Evolutionary conservation across 1,140 invertebrate genomes (phyloP).

Genomic region (Papilio polyxenes): DNA sequence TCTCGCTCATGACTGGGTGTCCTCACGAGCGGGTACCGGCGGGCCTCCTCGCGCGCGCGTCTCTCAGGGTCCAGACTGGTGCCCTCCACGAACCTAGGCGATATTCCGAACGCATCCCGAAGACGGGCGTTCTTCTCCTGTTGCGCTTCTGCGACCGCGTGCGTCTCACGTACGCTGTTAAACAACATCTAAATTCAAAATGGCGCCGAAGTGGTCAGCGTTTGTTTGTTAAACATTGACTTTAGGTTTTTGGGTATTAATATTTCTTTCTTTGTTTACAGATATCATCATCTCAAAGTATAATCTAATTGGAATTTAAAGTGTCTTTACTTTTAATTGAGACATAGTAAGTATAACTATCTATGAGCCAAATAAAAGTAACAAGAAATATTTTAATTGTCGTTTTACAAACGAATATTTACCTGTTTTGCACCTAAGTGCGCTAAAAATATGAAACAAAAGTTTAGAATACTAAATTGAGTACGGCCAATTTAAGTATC

Average conservation of each 20-base stretch:
- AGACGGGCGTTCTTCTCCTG: constrained; percentile 96
- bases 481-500: constrained; percentile 22
- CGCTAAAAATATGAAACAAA: constrained; percentile 75
- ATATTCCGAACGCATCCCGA: constrained; percentile 96
- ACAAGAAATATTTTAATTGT: constrained; percentile 8
- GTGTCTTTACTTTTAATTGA: background rate
- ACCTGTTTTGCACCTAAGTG: constrained; percentile 76
- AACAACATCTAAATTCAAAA: constrained; percentile 44
- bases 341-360: background rate
- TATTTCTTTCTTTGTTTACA: background rate
- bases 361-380: background rate
- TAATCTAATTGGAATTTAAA: background rate
- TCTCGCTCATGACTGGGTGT: constrained; percentile 81
- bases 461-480: constrained; percentile 49
- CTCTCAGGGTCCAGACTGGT: constrained; percentile 94
- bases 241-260: background rate
- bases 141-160: constrained; percentile 97
- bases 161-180: constrained; percentile 93
- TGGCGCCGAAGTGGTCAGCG: constrained; percentile 36
- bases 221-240: constrained; percentile 6
- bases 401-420: constrained; percentile 59
- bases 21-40: constrained; percentile 84
- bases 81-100: constrained; percentile 95
- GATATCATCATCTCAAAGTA: background rate
- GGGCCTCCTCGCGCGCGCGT: constrained; percentile 82